Percentiles rank a stretch among this genome's conserved stretches.
Evolutionary conservation across 2,797 vertebrate genomes (phyloP).

Genomic region (Gouania willdenowi): DNA sequence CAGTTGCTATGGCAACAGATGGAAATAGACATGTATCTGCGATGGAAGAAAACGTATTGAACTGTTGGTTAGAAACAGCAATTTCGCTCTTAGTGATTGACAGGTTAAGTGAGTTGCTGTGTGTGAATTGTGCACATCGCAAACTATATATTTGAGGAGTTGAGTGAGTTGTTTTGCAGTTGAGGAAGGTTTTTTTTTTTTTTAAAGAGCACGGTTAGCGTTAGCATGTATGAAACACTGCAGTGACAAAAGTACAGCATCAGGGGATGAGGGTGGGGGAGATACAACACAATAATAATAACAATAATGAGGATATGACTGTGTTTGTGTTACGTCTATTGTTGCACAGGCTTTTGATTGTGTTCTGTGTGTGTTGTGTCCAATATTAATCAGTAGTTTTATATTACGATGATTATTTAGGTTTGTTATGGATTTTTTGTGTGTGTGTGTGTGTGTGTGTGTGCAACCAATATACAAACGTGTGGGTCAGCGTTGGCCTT

Average conservation of each 20-base stretch:
- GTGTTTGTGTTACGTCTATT: conserved; percentile 34
- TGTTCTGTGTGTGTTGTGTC: conserved; percentile 21
- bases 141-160: too few species aligned
- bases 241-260: conserved; percentile 60
- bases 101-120: conserved; percentile 37
- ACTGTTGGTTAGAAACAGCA: conserved; percentile 63
- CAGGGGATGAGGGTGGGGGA: conserved; percentile 35
- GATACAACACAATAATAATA: conserved; percentile 54
- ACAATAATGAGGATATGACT: conserved; percentile 40
- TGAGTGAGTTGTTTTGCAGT: background rate
- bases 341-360: conserved; percentile 30
- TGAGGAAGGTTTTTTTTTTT: too few species aligned
- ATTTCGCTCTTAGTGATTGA: conserved; percentile 43
- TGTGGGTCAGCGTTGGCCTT: conserved; percentile 9
- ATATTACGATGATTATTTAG: conserved; percentile 21
- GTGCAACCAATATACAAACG: background rate
- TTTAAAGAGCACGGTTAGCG: background rate
- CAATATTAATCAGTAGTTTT: conserved; percentile 27
- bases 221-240: conserved; percentile 27
- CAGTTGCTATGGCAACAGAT: conserved; percentile 83
- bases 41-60: conserved; percentile 72
- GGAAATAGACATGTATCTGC: conserved; percentile 80
- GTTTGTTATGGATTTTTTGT: conserved; percentile 27
- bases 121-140: background rate
- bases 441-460: background rate